phyloP scores from a whole-genome alignment of 2,113 vertebrate genomes.

The Brachyhypopomus occidentalis region DNA sequence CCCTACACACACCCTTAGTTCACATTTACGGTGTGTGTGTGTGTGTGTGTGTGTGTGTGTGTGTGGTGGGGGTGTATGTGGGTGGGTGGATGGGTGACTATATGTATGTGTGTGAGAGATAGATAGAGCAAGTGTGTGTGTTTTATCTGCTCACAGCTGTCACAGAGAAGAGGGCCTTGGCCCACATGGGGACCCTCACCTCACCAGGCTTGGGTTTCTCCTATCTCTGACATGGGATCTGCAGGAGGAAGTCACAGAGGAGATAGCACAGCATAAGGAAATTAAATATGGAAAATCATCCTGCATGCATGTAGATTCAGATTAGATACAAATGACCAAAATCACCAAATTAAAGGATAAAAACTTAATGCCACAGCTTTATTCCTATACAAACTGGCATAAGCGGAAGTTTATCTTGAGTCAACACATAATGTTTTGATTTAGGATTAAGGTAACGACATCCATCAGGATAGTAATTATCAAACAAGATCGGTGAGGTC shows the following conservation, averaged over 20 bases:
- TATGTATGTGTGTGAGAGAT: neutral
- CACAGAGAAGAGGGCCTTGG: slow-evolving; percentile 47
- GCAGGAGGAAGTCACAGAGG: slow-evolving; percentile 49
- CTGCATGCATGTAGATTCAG: slow-evolving; percentile 36
- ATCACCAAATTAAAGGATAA: slow-evolving; percentile 43
- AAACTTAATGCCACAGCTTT: slow-evolving; percentile 8
- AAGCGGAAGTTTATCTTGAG: neutral
- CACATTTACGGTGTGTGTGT: neutral
- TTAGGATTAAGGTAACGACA: slow-evolving; percentile 2
- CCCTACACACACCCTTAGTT: slow-evolving; percentile 14
- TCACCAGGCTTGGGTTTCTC: slow-evolving; percentile 48
- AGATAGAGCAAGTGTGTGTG: slow-evolving; percentile 7
- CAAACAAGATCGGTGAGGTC: neutral
- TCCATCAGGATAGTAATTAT: slow-evolving; percentile 15
- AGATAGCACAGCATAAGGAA: slow-evolving; percentile 49
- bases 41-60: no score
- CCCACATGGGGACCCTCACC: slow-evolving; percentile 47
- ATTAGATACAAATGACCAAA: slow-evolving; percentile 39
- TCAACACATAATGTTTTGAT: neutral
- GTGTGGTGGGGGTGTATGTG: no score
- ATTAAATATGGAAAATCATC: slow-evolving; percentile 53
- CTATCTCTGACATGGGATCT: slow-evolving; percentile 56
- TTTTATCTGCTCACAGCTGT: slow-evolving; percentile 55
- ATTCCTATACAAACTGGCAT: neutral
- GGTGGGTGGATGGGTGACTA: no score